phyloP scores from a whole-genome alignment of 2,113 vertebrate genomes.

The Chlorodrepanis virens region DNA sequence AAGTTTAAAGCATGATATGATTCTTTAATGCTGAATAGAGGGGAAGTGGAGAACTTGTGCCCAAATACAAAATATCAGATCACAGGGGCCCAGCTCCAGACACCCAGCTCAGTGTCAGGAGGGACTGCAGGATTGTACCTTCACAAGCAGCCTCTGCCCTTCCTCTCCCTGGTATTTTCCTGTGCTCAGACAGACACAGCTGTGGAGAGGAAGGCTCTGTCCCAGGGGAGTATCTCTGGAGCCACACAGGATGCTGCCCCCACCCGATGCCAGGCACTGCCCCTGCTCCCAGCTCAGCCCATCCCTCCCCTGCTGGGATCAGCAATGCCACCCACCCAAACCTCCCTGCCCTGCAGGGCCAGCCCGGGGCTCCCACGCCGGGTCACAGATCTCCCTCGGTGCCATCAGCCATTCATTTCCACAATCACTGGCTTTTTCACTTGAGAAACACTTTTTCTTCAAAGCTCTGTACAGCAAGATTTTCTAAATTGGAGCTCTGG shows the following conservation, averaged over 20 bases:
- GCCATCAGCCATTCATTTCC: neutral
- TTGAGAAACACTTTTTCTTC: neutral
- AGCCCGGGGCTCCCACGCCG: neutral
- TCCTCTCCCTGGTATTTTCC: neutral
- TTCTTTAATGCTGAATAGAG: neutral
- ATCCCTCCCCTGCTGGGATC: accelerated
- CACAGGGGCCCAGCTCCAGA: neutral
- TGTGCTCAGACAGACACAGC: neutral
- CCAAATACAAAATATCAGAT: neutral
- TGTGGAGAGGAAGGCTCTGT: neutral
- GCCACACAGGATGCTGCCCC: neutral
- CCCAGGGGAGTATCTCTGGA: neutral
- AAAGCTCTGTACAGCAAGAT: neutral
- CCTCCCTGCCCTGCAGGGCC: neutral
- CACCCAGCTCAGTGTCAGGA: neutral
- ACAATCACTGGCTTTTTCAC: neutral
- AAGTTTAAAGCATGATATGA: neutral
- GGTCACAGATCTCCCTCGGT: neutral
- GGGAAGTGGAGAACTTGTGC: neutral
- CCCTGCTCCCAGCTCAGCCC: neutral
- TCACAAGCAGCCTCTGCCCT: neutral
- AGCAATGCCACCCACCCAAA: neutral
- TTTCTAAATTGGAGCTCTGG: slow-evolving; percentile 27
- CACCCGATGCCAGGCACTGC: accelerated
- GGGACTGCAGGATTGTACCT: too few species aligned